A percentile compares a stretch with the other conserved stretches of the same genome.
Evolutionary conservation across 2,113 vertebrate species (phyloP).

Genomic region (Apodemus sylvaticus): DNA sequence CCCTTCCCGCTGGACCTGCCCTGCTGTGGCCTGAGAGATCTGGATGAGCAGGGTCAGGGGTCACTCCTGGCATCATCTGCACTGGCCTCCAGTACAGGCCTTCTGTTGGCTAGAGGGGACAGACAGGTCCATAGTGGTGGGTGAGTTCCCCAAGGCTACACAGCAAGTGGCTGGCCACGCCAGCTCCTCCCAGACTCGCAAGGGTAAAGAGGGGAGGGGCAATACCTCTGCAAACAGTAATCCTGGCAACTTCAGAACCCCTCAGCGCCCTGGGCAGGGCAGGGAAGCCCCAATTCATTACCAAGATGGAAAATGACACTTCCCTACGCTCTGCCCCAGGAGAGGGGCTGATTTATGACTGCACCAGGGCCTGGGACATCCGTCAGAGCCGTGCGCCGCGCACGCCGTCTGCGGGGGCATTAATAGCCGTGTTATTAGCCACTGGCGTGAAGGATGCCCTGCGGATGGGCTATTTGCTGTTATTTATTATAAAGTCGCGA

Average conservation of each 20-base stretch:
- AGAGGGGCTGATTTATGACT: slow-evolving; percentile 77
- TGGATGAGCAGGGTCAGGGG: background rate
- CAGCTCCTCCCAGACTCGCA: background rate
- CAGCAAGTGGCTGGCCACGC: background rate
- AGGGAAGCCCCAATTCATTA: slow-evolving; percentile 80
- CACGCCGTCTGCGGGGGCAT: slow-evolving; percentile 75
- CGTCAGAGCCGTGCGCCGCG: slow-evolving; percentile 59
- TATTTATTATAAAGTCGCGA: slow-evolving; percentile 80
- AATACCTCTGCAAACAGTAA: background rate
- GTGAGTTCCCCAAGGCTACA: background rate
- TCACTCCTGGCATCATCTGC: background rate
- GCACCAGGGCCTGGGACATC: slow-evolving; percentile 62
- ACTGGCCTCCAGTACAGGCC: background rate
- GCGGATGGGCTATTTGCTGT: slow-evolving; percentile 76
- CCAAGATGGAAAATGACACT: slow-evolving; percentile 75
- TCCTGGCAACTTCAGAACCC: background rate
- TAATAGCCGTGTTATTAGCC: slow-evolving; percentile 82
- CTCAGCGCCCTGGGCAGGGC: slow-evolving; percentile 18
- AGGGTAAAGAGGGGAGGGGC: background rate
- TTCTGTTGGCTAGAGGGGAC: background rate
- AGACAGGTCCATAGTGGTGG: background rate
- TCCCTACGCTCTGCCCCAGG: background rate
- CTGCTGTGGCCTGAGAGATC: background rate
- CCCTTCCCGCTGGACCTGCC: background rate
- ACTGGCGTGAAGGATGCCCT: slow-evolving; percentile 76